Conservation (phyloP, 2,888 invertebrate species). For the Luperina nickerlii region DNA sequence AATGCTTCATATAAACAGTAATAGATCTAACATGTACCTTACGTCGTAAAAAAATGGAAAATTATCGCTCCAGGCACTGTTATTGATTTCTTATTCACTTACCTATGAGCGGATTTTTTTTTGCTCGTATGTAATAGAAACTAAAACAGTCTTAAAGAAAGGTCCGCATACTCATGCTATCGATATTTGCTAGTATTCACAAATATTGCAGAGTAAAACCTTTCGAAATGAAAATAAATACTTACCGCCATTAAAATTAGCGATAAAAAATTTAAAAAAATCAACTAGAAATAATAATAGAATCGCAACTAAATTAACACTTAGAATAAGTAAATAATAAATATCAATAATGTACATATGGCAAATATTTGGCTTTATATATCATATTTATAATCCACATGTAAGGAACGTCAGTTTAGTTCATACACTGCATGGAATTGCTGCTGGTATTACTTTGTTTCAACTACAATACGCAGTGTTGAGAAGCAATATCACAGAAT, state of each 20-base stretch:
- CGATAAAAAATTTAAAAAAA: constrained; percentile 65
- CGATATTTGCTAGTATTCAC: constrained; percentile 83
- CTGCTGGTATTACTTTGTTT: constrained; percentile 60
- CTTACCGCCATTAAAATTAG: constrained; percentile 49
- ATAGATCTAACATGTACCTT: constrained; percentile 76
- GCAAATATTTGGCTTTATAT: constrained; percentile 90
- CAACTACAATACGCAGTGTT: constrained; percentile 53
- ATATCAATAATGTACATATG: constrained; percentile 87
- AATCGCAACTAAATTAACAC: constrained; percentile 79
- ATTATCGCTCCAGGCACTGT: constrained; percentile 87
- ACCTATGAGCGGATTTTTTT: constrained; percentile 48
- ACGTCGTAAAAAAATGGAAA: constrained; percentile 82
- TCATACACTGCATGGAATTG: constrained; percentile 62
- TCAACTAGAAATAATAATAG: constrained; percentile 72
- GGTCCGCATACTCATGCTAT: constrained; percentile 80
- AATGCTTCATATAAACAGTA: constrained; percentile 84
- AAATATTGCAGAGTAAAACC: constrained; percentile 87
- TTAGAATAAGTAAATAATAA: constrained; percentile 80
- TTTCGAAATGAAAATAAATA: constrained; percentile 73
- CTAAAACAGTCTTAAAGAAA: constrained; percentile 75
- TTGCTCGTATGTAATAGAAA: constrained; percentile 68
- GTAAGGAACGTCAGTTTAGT: constrained; percentile 70
- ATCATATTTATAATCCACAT: constrained; percentile 76
- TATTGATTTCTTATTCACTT: constrained; percentile 77
- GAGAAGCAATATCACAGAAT: constrained; percentile 63